These are phyloP conservation scores for Zaprionus davidi DNA, from an alignment of 1,140 invertebrate genomes.

Conservation along the genomic window DNA sequence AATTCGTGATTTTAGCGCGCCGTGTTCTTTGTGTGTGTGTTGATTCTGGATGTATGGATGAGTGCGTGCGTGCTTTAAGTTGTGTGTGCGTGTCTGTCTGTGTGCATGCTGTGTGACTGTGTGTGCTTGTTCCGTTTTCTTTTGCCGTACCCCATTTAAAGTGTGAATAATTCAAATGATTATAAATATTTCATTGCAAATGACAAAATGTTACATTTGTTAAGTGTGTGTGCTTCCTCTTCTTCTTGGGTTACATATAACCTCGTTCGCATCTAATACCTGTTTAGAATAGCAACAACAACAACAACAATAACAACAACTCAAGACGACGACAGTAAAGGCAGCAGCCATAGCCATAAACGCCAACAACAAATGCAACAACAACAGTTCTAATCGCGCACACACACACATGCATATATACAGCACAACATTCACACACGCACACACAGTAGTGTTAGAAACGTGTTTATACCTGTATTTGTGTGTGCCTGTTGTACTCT, in stretches of 20 bases:
- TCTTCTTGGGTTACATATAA: conserved; percentile 40
- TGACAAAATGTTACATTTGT: conserved; percentile 31
- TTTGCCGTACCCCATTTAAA: conserved; percentile 38
- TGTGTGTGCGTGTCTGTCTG: background rate
- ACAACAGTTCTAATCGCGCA: conserved; percentile 66
- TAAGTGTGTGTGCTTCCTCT: background rate
- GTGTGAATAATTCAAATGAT: conserved; percentile 50
- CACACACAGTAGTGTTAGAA: conserved; percentile 17
- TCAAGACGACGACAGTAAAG: conserved; percentile 28
- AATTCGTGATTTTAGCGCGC: conserved; percentile 44
- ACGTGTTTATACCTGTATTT: conserved; percentile 57
- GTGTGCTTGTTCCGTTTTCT: conserved; percentile 38
- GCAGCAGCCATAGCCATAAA: conserved; percentile 34
- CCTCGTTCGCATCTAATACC: conserved; percentile 56
- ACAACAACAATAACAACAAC: conserved; percentile 30
- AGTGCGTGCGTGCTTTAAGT: conserved; percentile 7
- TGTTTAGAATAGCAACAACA: conserved; percentile 56
- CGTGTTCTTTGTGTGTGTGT: conserved; percentile 28
- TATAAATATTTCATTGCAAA: conserved; percentile 18
- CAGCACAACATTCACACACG: conserved; percentile 27
- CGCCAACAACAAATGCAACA: conserved; percentile 27
- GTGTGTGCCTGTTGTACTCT: conserved; percentile 33
- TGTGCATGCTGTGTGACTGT: conserved; percentile 11
- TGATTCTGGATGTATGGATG: conserved; percentile 21
- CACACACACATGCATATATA: conserved; percentile 27